phyloP scores from a whole-genome alignment of 2,797 vertebrate species.

The Gallinago solitaria region DNA sequence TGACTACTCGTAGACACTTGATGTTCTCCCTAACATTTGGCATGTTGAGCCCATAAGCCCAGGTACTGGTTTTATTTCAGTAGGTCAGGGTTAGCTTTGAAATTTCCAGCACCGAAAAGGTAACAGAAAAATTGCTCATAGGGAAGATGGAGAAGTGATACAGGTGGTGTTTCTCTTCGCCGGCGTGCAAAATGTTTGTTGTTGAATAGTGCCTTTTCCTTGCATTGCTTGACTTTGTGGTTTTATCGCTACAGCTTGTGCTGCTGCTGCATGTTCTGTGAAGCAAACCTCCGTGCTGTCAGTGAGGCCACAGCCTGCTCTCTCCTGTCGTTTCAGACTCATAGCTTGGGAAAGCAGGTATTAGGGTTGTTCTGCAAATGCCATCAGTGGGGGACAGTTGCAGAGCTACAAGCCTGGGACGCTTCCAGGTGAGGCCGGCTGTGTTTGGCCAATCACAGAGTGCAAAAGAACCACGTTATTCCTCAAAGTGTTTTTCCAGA shows the following conservation, averaged over 20 bases:
- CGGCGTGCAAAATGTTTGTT: fast-evolving
- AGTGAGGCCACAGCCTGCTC: background rate
- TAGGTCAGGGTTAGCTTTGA: background rate
- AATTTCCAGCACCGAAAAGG: background rate
- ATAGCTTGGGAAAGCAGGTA: background rate
- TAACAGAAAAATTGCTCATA: background rate
- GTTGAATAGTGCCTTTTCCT: background rate
- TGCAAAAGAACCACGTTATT: conserved; percentile 11
- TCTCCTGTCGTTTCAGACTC: background rate
- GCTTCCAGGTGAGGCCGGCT: conserved; percentile 2
- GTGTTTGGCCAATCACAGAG: background rate
- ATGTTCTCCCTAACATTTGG: background rate
- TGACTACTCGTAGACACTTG: background rate
- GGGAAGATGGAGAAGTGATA: background rate
- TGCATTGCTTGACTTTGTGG: background rate
- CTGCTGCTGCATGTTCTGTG: background rate
- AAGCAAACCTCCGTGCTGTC: background rate
- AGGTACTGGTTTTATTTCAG: background rate
- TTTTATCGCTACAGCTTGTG: background rate
- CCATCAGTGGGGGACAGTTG: conserved; percentile 39
- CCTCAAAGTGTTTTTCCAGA: conserved; percentile 60
- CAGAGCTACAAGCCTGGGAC: conserved; percentile 17
- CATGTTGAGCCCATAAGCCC: background rate
- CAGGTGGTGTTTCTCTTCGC: background rate
- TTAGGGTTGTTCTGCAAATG: conserved; percentile 47